Conservation (phyloP, 2,797 vertebrate species). For the Alectoris magna region DNA sequence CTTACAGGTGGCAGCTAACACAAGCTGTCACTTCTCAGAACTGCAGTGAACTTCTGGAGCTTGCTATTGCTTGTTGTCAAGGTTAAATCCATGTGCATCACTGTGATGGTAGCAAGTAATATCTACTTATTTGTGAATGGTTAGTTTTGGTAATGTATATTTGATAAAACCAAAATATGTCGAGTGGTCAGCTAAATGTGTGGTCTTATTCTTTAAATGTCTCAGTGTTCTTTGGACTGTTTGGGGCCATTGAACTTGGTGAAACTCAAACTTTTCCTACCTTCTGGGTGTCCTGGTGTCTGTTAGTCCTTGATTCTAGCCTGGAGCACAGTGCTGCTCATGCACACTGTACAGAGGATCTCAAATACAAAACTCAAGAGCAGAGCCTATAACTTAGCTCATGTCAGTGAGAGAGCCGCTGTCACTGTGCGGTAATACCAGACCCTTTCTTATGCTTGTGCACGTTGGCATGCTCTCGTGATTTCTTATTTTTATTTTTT, state of each 20-base stretch:
- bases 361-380: neutral
- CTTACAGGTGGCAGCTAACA: neutral
- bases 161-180: neutral
- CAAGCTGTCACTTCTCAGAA: neutral
- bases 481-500: neutral
- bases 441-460: neutral
- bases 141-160: neutral
- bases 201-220: neutral
- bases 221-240: neutral
- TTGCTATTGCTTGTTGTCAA: neutral
- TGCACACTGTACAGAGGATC: neutral
- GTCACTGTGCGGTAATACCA: neutral
- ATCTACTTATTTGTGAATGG: neutral
- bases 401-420: neutral
- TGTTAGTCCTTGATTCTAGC: neutral
- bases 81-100: neutral
- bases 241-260: neutral
- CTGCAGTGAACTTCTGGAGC: neutral
- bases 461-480: neutral
- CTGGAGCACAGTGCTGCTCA: neutral
- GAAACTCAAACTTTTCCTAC: neutral
- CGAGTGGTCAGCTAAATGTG: neutral
- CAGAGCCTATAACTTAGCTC: neutral
- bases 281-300: neutral
- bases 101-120: neutral